phyloP scores from a whole-genome alignment of 2,113 vertebrate species.

The Scatophagus argus region DNA sequence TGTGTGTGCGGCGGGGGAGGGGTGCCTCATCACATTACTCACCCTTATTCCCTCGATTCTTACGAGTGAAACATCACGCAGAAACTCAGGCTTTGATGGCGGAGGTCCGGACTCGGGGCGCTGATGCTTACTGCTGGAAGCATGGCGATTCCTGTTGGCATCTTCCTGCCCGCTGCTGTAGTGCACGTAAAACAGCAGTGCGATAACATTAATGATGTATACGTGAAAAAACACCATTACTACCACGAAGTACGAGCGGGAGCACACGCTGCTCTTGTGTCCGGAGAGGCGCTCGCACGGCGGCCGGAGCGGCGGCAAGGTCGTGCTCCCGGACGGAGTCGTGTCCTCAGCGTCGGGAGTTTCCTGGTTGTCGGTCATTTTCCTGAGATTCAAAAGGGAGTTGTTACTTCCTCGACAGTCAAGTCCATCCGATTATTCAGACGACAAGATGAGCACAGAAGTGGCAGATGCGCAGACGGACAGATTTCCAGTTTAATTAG shows the following conservation, averaged over 20 bases:
- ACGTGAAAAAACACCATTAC: slow-evolving; percentile 96
- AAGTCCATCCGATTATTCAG: slow-evolving; percentile 31
- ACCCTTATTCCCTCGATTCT: slow-evolving; percentile 95
- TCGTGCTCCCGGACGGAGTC: slow-evolving; percentile 46
- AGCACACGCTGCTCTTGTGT: slow-evolving; percentile 89
- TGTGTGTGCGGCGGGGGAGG: background rate
- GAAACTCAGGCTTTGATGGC: slow-evolving; percentile 55
- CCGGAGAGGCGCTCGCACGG: slow-evolving; percentile 81
- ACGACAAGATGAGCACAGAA: background rate
- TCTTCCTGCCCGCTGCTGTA: slow-evolving; percentile 88
- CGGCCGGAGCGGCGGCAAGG: slow-evolving; percentile 64
- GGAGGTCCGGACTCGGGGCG: slow-evolving; percentile 45
- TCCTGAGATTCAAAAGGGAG: slow-evolving; percentile 6
- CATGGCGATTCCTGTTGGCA: slow-evolving; percentile 42
- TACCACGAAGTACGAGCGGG: slow-evolving; percentile 95
- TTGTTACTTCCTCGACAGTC: background rate
- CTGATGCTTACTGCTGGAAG: slow-evolving; percentile 51
- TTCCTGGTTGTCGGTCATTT: slow-evolving; percentile 75
- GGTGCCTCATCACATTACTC: slow-evolving; percentile 63
- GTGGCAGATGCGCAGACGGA: slow-evolving; percentile 7
- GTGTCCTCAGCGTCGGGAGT: slow-evolving; percentile 56
- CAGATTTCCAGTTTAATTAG: slow-evolving; percentile 19
- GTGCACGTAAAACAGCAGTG: slow-evolving; percentile 92
- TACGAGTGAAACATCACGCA: slow-evolving; percentile 79
- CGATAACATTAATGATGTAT: slow-evolving; percentile 95